Evolutionary conservation across 2,113 vertebrate species (phyloP).

Genomic region (Bubo bubo): DNA sequence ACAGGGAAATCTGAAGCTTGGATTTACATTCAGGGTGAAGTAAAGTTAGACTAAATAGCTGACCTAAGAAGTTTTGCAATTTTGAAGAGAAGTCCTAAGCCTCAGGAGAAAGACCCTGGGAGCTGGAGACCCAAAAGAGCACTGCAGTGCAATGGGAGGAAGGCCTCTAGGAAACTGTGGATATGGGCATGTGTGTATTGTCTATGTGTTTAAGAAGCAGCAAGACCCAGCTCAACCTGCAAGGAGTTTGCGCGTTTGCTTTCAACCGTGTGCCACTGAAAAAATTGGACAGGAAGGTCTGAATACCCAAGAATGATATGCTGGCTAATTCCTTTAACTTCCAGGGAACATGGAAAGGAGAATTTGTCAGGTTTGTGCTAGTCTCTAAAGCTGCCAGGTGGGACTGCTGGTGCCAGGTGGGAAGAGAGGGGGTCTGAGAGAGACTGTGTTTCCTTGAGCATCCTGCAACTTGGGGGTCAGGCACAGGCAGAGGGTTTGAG

Average conservation of each 20-base stretch:
- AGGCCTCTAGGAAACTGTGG: not conserved
- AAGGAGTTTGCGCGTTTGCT: not conserved
- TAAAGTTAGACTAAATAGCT: not conserved
- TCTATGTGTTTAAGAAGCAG: not conserved
- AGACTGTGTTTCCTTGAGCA: not conserved
- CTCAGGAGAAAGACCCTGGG: not conserved
- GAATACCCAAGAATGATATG: not conserved
- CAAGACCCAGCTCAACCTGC: not conserved
- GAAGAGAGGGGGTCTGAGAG: not conserved
- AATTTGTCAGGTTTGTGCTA: not conserved
- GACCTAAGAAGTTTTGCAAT: not conserved
- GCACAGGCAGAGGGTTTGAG: not conserved
- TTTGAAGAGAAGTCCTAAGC: not conserved
- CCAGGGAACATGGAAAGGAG: not conserved
- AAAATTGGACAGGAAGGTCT: not conserved
- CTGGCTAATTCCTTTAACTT: not conserved
- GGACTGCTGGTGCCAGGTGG: not conserved
- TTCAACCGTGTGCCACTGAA: not conserved
- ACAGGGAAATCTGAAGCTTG: constrained; percentile 28
- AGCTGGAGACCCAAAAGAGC: not conserved
- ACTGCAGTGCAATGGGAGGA: not conserved
- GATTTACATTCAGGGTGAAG: not conserved
- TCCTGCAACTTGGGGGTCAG: not conserved
- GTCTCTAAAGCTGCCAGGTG: not conserved
- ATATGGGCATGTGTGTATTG: not conserved